Percentiles rank a stretch among this genome's conserved stretches.
Evolutionary conservation across 2,888 invertebrate genomes (phyloP).

Genomic region (Phymatocera aterrima): DNA sequence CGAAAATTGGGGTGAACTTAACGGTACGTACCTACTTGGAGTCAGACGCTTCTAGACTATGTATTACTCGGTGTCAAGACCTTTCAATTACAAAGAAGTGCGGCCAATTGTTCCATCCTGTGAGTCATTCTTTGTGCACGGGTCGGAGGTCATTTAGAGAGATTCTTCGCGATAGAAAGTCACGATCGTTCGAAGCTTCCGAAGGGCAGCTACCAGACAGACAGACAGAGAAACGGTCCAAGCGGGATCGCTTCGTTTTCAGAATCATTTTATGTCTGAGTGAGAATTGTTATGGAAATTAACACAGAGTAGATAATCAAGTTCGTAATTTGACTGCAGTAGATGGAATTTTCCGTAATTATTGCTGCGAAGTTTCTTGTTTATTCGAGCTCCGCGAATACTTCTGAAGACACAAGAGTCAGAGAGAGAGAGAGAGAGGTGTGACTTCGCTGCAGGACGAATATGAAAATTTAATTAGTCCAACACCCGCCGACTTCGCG

Average conservation of each 20-base stretch:
- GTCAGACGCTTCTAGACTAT: conserved; percentile 1
- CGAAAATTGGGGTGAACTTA: not conserved
- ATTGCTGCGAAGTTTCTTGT: not conserved
- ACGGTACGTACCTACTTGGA: not conserved
- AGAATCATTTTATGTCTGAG: not conserved
- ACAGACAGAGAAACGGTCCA: not conserved
- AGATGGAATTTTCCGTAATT: not conserved
- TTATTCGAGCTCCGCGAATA: not conserved
- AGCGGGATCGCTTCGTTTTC: not conserved
- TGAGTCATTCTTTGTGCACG: conserved; percentile 60
- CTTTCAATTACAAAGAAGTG: conserved; percentile 64
- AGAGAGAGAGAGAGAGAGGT: too few species aligned
- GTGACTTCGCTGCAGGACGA: not conserved
- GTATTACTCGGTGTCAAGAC: conserved; percentile 57
- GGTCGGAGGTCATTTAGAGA: conserved; percentile 52
- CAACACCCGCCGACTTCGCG: not conserved
- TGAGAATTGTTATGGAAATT: not conserved
- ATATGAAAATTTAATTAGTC: conserved; percentile 29
- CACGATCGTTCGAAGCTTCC: not conserved
- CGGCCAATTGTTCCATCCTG: conserved; percentile 68
- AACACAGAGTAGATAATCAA: not conserved
- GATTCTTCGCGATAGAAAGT: conserved; percentile 49
- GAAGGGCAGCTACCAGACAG: not conserved
- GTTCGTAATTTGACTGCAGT: not conserved
- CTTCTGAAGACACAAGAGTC: not conserved